Evolutionary conservation across 2,888 invertebrate genomes (phyloP), one percentile per base, ranked within the genome.

Genomic region (Rutpela maculata): DNA sequence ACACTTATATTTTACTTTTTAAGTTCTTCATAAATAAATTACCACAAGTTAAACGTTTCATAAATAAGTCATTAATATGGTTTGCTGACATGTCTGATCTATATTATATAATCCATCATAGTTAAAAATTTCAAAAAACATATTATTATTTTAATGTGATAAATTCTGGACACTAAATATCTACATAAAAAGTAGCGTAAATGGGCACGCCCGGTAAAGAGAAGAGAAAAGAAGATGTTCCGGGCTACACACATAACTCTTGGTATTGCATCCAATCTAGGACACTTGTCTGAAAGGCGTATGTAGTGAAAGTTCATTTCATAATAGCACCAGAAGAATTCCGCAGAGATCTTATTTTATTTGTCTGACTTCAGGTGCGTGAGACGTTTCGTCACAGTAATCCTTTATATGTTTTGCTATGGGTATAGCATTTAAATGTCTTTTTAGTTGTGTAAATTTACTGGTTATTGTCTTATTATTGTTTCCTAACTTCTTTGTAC

Each of bases 231-330:
- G 69, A 70, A 72, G 72, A 72, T 22, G 55, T 63, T 72, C 63
- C 60, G 31, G 72, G 18, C 70, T 22, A n/a, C 72, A 55, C 63
- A 72, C 70, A 59, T 72, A 72, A 50, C 60, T 63, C 55, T 72
- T 38, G n/a, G 60, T 43, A 70, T 70, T 59, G 60, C 71, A 62
- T 62, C 15, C 62, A 67, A 74, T 67, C 50, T 74, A 62, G 74
- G 67, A 74, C 74, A 74, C 67, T 67, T 56, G 74, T 74, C 74
- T 67, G 74, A 74, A 74, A 74, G 68, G 74, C 72, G 72, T 72
- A 62, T 55, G 63, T 63, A 63, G 74, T 59, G 74, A 74, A 74
- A 74, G 74, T 74, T 59, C 17, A 59, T 74, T 74, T 74, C 74
- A 60, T 74, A 74, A 74, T 55, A 74, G 22, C 62, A 55, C 63